Evolutionary conservation across 2,797 vertebrate species (phyloP), one percentile per base, ranked within the genome.

Genomic region (Gallinago stenura): DNA sequence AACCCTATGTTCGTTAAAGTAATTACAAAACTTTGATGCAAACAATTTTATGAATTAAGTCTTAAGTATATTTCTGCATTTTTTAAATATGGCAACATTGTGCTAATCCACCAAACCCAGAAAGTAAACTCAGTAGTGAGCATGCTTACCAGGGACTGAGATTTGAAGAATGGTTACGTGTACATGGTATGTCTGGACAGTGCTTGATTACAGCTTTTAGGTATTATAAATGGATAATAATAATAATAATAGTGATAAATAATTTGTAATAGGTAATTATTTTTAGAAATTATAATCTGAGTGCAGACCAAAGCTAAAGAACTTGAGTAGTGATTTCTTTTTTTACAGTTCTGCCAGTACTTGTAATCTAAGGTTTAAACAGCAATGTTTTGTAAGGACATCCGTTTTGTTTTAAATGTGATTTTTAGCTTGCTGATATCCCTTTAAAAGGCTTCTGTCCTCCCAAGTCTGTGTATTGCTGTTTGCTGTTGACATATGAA

Each of bases 371-470:
- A 65, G 33, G 12, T 87, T 41, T 87, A 87, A 90, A 66, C 81
- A 76, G 31, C 58, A 71, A 2, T 82, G 62, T 69, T 82, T 83
- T 87, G 19, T 95, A 83, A 94, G 61, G 78, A 71, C 53, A 3
- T 68, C 51, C 1, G 1, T 60, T 92, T 68, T 88, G 39, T 65
- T 95, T 93, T 79, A 60, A 79, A 84, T 91, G 78, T 88, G 39
- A 65, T 73, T 95, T 94, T 96, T 89, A 68, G 33, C 89, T 86
- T 92, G 35, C 33, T 79, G 61, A 39, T 87, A 66, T 48, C 51
- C 90, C 66, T 91, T 95, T 78, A 56, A 96, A 96, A 95, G 87
- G 56, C 76, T 94, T 92, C 93, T 91, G 8, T 62, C 50, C 51
- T 76, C 80, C 39, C 39, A 62, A 92, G 65, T 87, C 69, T 88